A percentile compares a stretch with the other conserved stretches of the same genome.
These are phyloP conservation scores for Morinoia aosen DNA, from an alignment of 2,888 invertebrate genomes.

Conservation along the genomic window DNA sequence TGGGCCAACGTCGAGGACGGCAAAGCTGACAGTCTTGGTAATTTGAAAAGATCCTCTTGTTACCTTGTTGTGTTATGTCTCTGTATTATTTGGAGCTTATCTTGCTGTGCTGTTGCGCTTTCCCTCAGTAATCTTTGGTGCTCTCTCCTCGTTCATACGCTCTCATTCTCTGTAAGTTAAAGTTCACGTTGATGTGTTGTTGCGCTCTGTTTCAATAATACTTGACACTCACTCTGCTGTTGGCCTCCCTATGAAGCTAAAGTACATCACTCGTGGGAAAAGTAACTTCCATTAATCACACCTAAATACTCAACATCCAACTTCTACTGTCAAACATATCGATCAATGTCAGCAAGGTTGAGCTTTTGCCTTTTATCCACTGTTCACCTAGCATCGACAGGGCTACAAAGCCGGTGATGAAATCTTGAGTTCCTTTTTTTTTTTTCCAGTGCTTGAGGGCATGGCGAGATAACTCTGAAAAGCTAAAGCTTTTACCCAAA, in stretches of 20 bases:
- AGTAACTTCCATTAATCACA: neutral
- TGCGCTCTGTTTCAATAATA: neutral
- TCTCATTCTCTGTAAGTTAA: too few species aligned
- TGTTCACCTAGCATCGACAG: neutral
- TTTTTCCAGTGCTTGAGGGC: neutral
- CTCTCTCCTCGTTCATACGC: too few species aligned
- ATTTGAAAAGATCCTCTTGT: neutral
- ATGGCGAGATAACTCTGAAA: neutral
- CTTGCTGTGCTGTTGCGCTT: neutral
- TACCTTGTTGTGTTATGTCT: neutral
- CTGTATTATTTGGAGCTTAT: neutral
- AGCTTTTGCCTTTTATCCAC: neutral
- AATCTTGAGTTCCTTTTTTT: neutral
- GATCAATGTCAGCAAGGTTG: neutral
- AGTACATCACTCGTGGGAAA: neutral
- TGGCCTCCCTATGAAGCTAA: too few species aligned
- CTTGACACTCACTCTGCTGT: too few species aligned
- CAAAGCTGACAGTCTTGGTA: slow-evolving; percentile 66
- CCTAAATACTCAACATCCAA: neutral
- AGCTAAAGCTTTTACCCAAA: neutral
- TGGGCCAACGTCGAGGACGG: slow-evolving; percentile 80
- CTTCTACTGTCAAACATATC: neutral
- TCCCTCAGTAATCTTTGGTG: neutral
- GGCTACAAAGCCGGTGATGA: neutral
- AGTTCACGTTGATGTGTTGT: too few species aligned